phyloP scores from a whole-genome alignment of 2,888 invertebrate species.

The Eucera pruinosa region DNA sequence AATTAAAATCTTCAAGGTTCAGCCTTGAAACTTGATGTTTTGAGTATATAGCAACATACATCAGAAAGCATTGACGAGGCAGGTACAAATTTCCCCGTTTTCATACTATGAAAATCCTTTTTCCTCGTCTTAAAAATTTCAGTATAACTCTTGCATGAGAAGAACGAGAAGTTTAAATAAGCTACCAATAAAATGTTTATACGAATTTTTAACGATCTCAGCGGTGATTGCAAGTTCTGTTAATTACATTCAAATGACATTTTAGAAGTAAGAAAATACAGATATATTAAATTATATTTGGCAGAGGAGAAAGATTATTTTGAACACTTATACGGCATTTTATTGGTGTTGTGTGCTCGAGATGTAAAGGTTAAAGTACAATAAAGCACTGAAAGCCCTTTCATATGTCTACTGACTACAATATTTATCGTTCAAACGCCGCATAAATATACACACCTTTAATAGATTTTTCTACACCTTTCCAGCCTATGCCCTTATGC shows the following conservation, averaged over 20 bases:
- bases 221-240: too few relatives aligned
- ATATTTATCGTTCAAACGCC: background rate
- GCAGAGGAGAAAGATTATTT: too few relatives aligned
- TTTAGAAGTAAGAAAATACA: background rate
- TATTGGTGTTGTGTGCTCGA: background rate
- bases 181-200: background rate
- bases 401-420: background rate
- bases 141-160: background rate
- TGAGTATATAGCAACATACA: background rate
- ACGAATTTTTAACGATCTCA: background rate
- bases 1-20: constrained; percentile 18
- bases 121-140: background rate
- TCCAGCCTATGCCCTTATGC: background rate
- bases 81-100: background rate
- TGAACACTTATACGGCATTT: background rate
- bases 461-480: background rate
- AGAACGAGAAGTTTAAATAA: background rate
- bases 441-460: background rate
- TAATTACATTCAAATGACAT: too few relatives aligned
- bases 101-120: background rate
- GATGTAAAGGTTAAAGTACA: constrained; percentile 7
- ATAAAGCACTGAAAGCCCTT: background rate
- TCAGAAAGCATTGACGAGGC: background rate
- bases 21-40: constrained; percentile 22
- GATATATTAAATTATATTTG: too few relatives aligned